Percentiles rank a stretch among this genome's conserved stretches.
Conservation (phyloP, 1,140 invertebrate genomes). For the Sweltsa coloradensis region DNA sequence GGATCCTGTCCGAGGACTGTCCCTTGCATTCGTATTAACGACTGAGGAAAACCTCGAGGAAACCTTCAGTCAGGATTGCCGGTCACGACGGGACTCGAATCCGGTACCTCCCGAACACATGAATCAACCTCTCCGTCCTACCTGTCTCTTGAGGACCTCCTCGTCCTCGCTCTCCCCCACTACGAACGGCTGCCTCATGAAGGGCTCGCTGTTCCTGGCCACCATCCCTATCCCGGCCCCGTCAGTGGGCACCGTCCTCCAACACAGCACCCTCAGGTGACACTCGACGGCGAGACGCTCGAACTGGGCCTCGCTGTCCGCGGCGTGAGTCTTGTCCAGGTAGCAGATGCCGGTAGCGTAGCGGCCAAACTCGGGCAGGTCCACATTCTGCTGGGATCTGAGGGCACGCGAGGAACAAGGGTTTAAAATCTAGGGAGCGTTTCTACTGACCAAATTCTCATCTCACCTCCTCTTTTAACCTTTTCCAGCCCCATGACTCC, state of each 20-base stretch:
- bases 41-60: too few relatives aligned
- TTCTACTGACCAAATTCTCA: slow-evolving; percentile 18
- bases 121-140: too few relatives aligned
- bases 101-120: too few relatives aligned
- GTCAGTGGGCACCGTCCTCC: slow-evolving; percentile 85
- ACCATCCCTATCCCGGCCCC: slow-evolving; percentile 76
- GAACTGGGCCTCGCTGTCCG: slow-evolving; percentile 71
- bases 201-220: slow-evolving; percentile 84
- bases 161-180: slow-evolving; percentile 49
- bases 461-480: slow-evolving; percentile 13
- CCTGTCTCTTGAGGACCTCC: slow-evolving; percentile 46
- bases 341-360: slow-evolving; percentile 97
- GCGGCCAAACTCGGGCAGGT: slow-evolving; percentile 69
- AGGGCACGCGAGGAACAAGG: slow-evolving; percentile 21
- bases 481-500: slow-evolving; percentile 12
- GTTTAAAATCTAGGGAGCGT: too few relatives aligned
- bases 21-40: too few relatives aligned
- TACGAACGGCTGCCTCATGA: slow-evolving; percentile 91
- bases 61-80: too few relatives aligned
- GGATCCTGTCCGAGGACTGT: too few relatives aligned
- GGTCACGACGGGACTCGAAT: too few relatives aligned
- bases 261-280: slow-evolving; percentile 69
- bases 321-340: slow-evolving; percentile 70
- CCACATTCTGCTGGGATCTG: slow-evolving; percentile 63
- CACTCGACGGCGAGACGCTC: slow-evolving; percentile 65